Evolutionary conservation across 2,113 vertebrate genomes (phyloP), one percentile per base, ranked within the genome.

Genomic region (Heptranchias perlo): DNA sequence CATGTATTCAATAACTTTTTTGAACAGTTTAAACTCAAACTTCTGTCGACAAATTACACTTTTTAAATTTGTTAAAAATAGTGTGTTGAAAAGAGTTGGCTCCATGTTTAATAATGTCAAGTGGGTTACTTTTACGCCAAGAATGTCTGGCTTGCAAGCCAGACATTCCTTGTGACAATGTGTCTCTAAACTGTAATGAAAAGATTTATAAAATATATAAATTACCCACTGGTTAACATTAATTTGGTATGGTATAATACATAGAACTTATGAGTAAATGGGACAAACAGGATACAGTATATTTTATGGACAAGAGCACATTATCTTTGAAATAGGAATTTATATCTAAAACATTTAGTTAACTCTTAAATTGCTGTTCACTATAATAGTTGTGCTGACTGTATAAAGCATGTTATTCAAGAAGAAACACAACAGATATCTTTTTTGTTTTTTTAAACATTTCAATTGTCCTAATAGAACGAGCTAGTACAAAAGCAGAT

Each of bases 161-260:
- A 91, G 52, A 91, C 87, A 61, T 58, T 58, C 87, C 52, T 61
- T 31, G 61, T 91, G 87, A 91, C 87, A 91, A 91, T 54, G 28
- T 58, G 52, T 64, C 92, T 65, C 92, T 94, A 94, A 65, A 28
- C n/a, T 67, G 23, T 64, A 94, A 25, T 94, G 92, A 94, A 94
- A 94, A 28, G 52, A 64, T 64, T 93, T 93, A 93, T n/a, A 65
- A 94, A 94, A 94, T 39, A 58, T 91, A 25, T 93, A 93, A 62
- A 94, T 94, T 65, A 39, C 23, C 61, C n/a, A 65, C 61, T 94
- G 35, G 18, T 94, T 94, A 47, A 94, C n/a, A 94, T 94, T 47
- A 94, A 94, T 94, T 94, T 94, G 16, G 8, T 94, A 65, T 47
- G 18, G 61, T 47, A 67, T 64, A 39, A 44, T 65, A 1, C 62